Base-by-base conservation (phyloP, 2,888 invertebrate species). In the Eristalis pertinax region DNA sequence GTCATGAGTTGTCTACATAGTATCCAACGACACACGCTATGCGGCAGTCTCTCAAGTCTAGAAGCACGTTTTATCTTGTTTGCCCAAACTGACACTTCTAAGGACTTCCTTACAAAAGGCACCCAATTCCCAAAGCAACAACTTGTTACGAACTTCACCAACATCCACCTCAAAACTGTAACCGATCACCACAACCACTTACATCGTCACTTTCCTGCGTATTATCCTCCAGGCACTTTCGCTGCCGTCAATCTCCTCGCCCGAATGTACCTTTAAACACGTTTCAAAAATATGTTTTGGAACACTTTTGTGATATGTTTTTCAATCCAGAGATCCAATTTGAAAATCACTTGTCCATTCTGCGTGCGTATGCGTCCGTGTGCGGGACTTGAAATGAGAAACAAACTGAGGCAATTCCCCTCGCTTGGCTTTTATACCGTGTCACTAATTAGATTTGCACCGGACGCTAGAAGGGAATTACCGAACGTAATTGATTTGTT, bases 401-500 rank as follows among this genome's bases (percentile, higher is more conserved):
- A 35, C 82, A 64, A 77, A 86, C 85, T 86, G 60, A 69, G 65
- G 77, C 69, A 78, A 64, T 69, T 69, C 13, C 38, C 41, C 24
- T 82, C 24, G 69, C 64, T 41, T n/a, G 38, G 58, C 22, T 82
- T 86, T 86, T 86, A 86, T 86, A 86, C 69, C 13, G 13, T 15
- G 13, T 8, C 5, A 1, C 60, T 60, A 60, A 60, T 60, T 60
- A 15, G 60, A 60, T 60, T 60, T 56, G 22, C 15, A n/a, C 2
- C 2, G 8, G 15, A 22, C 56, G 56, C 8, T 19, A 56, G n/a
- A 56, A 56, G 22, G 19, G 15, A 22, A 56, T 19, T 26, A 26
- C 22, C 60, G 13, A 60, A 60, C 60, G 60, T 10, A 26, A 60
- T 60, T 60, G 60, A 26, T 60, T 22, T 60, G 24, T 60, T 60